phyloP scores from a whole-genome alignment of 2,797 vertebrate species.

The Hypotaenidia okinawae region DNA sequence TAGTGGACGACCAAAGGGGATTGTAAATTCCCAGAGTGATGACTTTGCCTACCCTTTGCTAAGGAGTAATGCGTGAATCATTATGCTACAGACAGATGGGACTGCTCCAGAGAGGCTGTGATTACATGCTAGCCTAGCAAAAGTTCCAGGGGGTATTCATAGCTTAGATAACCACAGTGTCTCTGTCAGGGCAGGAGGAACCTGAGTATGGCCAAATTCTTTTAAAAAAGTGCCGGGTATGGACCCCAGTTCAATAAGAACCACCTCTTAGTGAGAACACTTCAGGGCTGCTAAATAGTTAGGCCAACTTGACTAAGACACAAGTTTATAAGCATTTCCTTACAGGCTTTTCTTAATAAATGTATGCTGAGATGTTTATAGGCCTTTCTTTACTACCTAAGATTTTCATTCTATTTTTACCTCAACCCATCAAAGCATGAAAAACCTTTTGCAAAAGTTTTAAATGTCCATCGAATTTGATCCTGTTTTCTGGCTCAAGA shows the following conservation, averaged over 20 bases:
- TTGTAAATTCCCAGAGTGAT: constrained; percentile 35
- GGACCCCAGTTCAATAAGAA: background rate
- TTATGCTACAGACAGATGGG: constrained; percentile 6
- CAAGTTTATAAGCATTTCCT: background rate
- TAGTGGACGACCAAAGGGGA: constrained; percentile 11
- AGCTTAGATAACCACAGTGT: background rate
- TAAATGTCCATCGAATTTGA: background rate
- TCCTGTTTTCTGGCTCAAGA: background rate
- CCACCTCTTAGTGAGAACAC: background rate
- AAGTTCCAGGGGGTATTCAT: background rate
- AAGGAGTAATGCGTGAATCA: background rate
- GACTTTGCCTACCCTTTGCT: constrained; percentile 23
- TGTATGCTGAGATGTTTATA: background rate
- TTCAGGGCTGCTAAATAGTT: background rate
- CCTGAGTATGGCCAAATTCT: background rate
- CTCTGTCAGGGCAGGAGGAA: background rate
- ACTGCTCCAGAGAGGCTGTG: background rate
- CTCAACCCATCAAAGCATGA: background rate
- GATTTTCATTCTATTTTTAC: background rate
- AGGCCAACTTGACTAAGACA: background rate
- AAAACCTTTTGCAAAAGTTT: background rate
- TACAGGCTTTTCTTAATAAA: background rate
- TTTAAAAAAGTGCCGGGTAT: background rate
- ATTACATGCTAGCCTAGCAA: background rate
- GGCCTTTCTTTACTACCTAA: background rate